Conservation (phyloP, 2,888 invertebrate species). For the Epistrophe grossulariae region DNA sequence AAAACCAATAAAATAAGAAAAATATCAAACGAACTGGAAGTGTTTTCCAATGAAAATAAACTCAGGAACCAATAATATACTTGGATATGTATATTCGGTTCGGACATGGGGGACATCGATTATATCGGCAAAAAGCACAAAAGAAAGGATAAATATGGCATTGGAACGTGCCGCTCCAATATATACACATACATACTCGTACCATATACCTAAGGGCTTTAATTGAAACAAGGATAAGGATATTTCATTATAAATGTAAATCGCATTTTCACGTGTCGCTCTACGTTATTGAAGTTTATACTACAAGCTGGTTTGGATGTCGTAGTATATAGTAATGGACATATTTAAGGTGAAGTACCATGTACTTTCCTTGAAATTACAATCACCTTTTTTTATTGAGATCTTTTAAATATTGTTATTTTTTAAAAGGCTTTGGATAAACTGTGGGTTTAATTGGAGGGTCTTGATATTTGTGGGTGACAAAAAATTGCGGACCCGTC, state of each 20-base stretch:
- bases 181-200: too few relatives aligned
- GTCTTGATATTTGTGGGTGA: background rate
- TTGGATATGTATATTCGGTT: background rate
- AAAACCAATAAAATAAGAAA: constrained; percentile 52
- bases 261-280: constrained; percentile 47
- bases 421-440: constrained; percentile 1
- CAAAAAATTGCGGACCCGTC: too few relatives aligned
- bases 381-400: constrained; percentile 2
- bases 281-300: constrained; percentile 21
- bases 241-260: constrained; percentile 55
- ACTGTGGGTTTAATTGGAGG: background rate
- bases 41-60: constrained; percentile 47
- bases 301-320: background rate
- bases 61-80: background rate
- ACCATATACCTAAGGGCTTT: background rate
- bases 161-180: background rate
- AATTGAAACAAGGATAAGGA: constrained; percentile 37
- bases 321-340: background rate
- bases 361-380: background rate
- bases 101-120: background rate
- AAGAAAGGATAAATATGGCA: constrained; percentile 8
- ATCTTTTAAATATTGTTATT: background rate
- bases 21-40: constrained; percentile 48
- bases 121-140: constrained; percentile 10
- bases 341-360: background rate